Percentiles rank a stretch among this genome's conserved stretches.
Evolutionary conservation across 2,888 invertebrate species (phyloP).

Genomic region (Cinara cedri): DNA sequence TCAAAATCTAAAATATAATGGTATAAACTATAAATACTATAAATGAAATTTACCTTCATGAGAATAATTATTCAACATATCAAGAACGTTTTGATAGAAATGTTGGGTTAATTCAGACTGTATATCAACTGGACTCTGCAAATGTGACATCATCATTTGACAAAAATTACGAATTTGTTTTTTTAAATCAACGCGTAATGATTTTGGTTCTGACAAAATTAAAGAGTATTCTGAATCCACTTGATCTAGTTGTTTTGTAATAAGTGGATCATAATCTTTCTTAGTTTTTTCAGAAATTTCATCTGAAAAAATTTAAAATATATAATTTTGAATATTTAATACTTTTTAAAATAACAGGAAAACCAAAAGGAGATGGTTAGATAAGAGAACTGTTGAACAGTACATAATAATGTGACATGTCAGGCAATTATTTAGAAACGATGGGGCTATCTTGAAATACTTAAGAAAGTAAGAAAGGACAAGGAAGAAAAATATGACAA

Average conservation of each 20-base stretch:
- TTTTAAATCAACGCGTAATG: slow-evolving; percentile 42
- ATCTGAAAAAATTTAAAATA: slow-evolving; percentile 32
- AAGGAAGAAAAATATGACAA: no score
- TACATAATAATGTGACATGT: no score
- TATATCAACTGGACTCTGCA: slow-evolving; percentile 45
- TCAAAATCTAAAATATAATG: no score
- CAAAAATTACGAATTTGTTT: slow-evolving; percentile 50
- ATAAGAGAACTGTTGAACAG: no score
- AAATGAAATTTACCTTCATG: slow-evolving; percentile 21
- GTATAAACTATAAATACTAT: no score
- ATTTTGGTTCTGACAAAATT: slow-evolving; percentile 42
- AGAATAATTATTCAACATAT: slow-evolving; percentile 42
- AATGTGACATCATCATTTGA: slow-evolving; percentile 53
- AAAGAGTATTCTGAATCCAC: slow-evolving; percentile 36
- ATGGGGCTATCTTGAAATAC: no score
- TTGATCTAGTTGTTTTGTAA: slow-evolving; percentile 44
- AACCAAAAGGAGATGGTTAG: neutral
- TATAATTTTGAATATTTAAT: neutral
- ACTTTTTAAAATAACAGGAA: neutral
- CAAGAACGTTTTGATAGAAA: slow-evolving; percentile 49
- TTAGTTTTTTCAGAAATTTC: slow-evolving; percentile 41
- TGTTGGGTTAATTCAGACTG: slow-evolving; percentile 57
- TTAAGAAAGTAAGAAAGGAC: no score
- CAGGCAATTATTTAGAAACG: no score
- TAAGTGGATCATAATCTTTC: slow-evolving; percentile 49